Evolutionary conservation across 2,113 vertebrate species (phyloP).

Genomic region (Cyanoliseus patagonus): DNA sequence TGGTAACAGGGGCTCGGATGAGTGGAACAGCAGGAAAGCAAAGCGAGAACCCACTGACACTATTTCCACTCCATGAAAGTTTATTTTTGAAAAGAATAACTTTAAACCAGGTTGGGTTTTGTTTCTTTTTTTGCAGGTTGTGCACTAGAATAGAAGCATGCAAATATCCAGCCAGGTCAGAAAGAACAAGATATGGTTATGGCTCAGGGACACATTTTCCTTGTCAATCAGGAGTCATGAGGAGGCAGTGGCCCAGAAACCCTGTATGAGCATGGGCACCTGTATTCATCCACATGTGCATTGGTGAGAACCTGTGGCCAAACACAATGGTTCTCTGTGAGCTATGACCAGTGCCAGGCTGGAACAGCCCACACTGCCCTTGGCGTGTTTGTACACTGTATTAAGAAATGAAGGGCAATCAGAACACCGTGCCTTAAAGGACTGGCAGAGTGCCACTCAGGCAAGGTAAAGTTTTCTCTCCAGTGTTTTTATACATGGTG

Average conservation of each 20-base stretch:
- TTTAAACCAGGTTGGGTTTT: background rate
- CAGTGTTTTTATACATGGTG: accelerated
- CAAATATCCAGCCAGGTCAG: background rate
- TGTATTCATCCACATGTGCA: background rate
- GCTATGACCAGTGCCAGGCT: background rate
- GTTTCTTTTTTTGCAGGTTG: background rate
- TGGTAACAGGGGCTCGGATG: background rate
- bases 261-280: background rate
- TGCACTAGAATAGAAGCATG: background rate
- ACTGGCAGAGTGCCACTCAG: background rate
- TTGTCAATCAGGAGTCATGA: background rate
- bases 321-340: background rate
- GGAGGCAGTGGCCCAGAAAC: background rate
- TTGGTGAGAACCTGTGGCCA: background rate
- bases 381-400: accelerated
- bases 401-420: background rate
- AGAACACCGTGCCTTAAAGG: accelerated
- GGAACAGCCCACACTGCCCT: accelerated
- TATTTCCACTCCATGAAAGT: background rate
- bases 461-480: background rate
- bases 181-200: background rate
- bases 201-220: background rate
- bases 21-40: background rate
- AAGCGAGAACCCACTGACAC: background rate
- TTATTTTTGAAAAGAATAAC: background rate